These are phyloP conservation scores for Neotragus pygmaeus DNA, from an alignment of 2,113 vertebrate species.

Conservation along the genomic window DNA sequence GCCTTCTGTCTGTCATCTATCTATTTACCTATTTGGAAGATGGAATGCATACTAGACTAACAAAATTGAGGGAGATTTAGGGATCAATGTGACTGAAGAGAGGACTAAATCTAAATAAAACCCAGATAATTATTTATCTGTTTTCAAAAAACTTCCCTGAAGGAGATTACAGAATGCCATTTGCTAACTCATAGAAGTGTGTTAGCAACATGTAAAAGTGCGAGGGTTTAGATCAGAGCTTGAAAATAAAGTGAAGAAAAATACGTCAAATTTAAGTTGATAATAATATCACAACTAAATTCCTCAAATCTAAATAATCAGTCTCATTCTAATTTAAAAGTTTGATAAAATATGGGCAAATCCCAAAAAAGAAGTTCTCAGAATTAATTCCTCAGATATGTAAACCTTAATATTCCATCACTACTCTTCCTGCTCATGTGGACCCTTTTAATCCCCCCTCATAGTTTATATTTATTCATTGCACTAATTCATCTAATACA, in stretches of 20 bases:
- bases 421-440: accelerated
- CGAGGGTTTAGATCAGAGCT: background rate
- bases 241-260: background rate
- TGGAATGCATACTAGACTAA: background rate
- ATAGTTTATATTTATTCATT: background rate
- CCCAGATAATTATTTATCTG: background rate
- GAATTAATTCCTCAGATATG: background rate
- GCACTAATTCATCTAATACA: background rate
- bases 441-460: background rate
- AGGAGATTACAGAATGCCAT: background rate
- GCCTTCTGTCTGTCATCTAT: background rate
- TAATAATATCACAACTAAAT: background rate
- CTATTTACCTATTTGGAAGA: too few relatives aligned
- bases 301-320: background rate
- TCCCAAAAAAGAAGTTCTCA: background rate
- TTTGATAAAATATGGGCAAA: background rate
- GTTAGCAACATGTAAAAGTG: background rate
- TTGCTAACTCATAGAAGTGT: background rate
- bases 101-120: background rate
- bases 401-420: background rate
- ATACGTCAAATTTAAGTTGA: background rate
- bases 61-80: background rate
- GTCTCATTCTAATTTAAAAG: background rate
- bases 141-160: background rate
- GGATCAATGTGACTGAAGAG: background rate